Conservation (phyloP, 2,888 invertebrate genomes). For the Thymelicus lineola region DNA sequence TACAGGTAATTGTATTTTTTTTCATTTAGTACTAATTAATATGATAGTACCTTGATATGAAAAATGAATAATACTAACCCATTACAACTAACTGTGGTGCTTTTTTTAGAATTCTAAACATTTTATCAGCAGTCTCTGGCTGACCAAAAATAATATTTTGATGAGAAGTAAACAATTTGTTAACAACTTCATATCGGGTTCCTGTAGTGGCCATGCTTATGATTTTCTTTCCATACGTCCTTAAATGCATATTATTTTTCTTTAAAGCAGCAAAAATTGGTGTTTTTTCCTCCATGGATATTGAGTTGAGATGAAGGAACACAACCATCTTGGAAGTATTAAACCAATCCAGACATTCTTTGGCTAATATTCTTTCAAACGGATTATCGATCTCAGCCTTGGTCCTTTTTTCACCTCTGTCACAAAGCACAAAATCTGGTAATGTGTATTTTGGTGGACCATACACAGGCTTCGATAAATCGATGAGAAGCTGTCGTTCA, state of each 20-base stretch:
- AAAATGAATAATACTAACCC: constrained; percentile 71
- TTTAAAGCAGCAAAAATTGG: constrained; percentile 86
- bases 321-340: constrained; percentile 89
- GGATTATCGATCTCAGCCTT: constrained; percentile 85
- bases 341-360: constrained; percentile 89
- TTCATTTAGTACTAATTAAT: too few species aligned
- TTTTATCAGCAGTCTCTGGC: constrained; percentile 84
- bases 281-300: constrained; percentile 87
- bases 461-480: constrained; percentile 87
- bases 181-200: constrained; percentile 88
- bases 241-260: constrained; percentile 88
- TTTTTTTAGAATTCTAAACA: constrained; percentile 88
- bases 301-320: constrained; percentile 90
- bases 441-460: constrained; percentile 71
- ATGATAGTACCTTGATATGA: background rate
- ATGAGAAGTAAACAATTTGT: constrained; percentile 87
- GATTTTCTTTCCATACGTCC: constrained; percentile 88
- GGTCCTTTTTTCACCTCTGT: constrained; percentile 55
- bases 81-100: constrained; percentile 89
- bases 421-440: constrained; percentile 82
- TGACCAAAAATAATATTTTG: constrained; percentile 89
- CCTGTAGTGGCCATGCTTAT: constrained; percentile 87
- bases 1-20: too few species aligned
- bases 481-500: constrained; percentile 87
- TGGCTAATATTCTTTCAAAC: constrained; percentile 89